phyloP scores from a whole-genome alignment of 2,113 vertebrate species.

The Proterorhinus semilunaris region DNA sequence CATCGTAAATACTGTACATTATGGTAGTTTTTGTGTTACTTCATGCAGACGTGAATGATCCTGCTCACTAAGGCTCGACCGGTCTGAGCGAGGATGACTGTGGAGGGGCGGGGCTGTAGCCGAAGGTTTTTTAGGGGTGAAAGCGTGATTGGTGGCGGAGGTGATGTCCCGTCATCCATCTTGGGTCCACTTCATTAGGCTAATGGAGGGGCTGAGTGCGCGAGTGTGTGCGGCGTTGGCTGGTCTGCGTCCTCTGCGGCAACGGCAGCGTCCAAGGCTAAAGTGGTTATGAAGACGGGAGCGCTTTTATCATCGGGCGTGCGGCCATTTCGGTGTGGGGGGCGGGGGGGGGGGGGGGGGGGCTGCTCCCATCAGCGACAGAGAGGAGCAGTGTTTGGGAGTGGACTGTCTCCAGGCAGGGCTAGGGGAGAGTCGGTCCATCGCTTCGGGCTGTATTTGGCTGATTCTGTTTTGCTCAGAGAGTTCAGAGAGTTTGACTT shows the following conservation, averaged over 20 bases:
- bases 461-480: too few species aligned
- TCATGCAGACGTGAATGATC: too few species aligned
- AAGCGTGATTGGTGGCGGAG: conserved; percentile 68
- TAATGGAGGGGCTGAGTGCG: conserved; percentile 71
- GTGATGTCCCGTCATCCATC: conserved; percentile 77
- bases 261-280: conserved; percentile 67
- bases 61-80: too few species aligned
- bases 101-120: conserved; percentile 50
- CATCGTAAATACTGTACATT: too few species aligned
- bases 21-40: too few species aligned
- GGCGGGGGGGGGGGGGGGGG: conserved; percentile 17
- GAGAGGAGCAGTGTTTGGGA: background rate
- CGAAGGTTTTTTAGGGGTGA: conserved; percentile 71
- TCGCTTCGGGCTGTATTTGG: too few species aligned
- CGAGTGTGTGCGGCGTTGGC: conserved; percentile 32
- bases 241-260: conserved; percentile 50
- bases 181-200: conserved; percentile 75
- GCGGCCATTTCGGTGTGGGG: conserved; percentile 45
- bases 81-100: background rate
- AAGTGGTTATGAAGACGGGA: conserved; percentile 73
- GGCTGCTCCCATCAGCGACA: background rate
- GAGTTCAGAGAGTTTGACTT: too few species aligned
- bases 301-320: conserved; percentile 66
- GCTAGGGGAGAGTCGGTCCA: background rate
- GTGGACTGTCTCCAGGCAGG: conserved; percentile 2